Evolutionary conservation across 2,888 invertebrate species (phyloP).

Genomic region (Tachina lurida): DNA sequence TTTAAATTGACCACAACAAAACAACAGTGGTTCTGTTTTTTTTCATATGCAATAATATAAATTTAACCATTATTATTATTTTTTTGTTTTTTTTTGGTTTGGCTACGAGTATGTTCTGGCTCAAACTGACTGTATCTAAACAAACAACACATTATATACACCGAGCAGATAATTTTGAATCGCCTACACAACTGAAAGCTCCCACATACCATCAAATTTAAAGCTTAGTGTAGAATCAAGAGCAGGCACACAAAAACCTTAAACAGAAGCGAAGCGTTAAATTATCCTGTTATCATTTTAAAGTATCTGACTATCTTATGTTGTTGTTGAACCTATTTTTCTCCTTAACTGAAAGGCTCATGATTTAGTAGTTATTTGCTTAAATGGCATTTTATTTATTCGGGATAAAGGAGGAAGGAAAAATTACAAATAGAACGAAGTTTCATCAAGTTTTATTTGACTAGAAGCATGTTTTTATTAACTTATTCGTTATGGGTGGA

Average conservation of each 20-base stretch:
- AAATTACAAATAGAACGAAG: background rate
- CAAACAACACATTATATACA: background rate
- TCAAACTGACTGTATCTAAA: conserved; percentile 6
- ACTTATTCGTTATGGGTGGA: background rate
- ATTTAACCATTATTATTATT: conserved; percentile 25
- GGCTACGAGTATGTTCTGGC: background rate
- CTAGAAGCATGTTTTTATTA: background rate
- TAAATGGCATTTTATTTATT: background rate
- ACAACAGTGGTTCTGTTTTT: conserved; percentile 48
- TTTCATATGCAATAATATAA: conserved; percentile 42
- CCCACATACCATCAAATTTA: background rate
- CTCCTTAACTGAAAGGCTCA: conserved; percentile 12
- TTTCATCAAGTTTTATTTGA: no score
- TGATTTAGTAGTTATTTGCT: conserved; percentile 1
- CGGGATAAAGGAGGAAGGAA: no score
- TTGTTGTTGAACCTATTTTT: background rate
- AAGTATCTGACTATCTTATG: conserved; percentile 34
- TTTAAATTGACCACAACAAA: conserved; percentile 71
- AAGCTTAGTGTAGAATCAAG: background rate
- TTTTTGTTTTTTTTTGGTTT: conserved; percentile 6
- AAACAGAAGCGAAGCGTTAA: conserved; percentile 54
- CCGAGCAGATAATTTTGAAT: background rate
- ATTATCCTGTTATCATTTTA: conserved; percentile 64
- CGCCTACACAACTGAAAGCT: background rate
- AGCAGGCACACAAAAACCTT: conserved; percentile 11